Evolutionary conservation across 2,888 invertebrate species (phyloP).

Genomic region (Rhopalosiphum nymphaeae): DNA sequence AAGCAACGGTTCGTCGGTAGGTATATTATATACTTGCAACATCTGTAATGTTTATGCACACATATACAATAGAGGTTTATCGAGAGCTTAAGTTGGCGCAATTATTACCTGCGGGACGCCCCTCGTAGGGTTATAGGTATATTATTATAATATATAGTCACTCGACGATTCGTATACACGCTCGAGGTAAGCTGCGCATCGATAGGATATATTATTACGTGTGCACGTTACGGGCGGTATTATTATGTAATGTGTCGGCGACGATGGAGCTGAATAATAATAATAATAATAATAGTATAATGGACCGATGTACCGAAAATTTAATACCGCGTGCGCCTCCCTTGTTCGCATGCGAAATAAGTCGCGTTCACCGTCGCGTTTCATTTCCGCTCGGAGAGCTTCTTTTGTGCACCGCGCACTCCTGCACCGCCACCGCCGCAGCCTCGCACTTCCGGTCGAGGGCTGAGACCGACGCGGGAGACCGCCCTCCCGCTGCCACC

Average conservation of each 20-base stretch:
- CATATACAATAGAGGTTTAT: neutral
- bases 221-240: neutral
- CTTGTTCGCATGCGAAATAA: conserved; percentile 51
- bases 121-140: neutral
- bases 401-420: conserved; percentile 44
- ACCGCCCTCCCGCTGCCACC: conserved; percentile 24
- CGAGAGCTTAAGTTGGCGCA: neutral
- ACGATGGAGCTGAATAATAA: conserved; percentile 17
- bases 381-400: conserved; percentile 62
- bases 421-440: conserved; percentile 3
- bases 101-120: neutral
- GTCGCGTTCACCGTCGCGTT: conserved; percentile 62
- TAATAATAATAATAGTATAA: conserved; percentile 37
- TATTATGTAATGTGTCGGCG: neutral
- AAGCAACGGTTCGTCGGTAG: neutral
- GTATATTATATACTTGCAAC: neutral
- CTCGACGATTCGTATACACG: neutral
- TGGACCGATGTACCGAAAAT: conserved; percentile 44
- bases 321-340: conserved; percentile 50
- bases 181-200: neutral
- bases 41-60: neutral
- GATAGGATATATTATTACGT: neutral
- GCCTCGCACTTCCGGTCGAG: conserved; percentile 30
- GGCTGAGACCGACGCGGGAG: conserved; percentile 4
- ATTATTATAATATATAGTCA: too few species aligned